These are phyloP conservation scores for Noctua janthe DNA, from an alignment of 2,888 invertebrate genomes.

Conservation along the genomic window DNA sequence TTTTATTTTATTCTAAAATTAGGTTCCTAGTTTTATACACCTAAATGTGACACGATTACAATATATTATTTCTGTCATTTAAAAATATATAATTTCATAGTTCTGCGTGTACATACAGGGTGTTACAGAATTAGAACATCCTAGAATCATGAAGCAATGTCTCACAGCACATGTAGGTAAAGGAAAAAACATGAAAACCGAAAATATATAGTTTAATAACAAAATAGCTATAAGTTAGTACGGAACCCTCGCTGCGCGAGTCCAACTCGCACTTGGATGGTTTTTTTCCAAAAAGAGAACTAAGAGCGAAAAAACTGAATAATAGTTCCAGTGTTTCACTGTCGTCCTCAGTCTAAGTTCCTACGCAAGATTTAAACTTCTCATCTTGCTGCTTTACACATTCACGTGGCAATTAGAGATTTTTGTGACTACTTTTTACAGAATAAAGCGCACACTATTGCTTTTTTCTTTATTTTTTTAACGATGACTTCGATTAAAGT, in stretches of 20 bases:
- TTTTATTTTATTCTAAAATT: background rate
- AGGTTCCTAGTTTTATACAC: background rate
- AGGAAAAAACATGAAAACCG: too few species aligned
- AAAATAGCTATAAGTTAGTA: too few species aligned
- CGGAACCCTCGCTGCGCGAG: too few species aligned
- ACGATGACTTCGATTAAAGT: background rate
- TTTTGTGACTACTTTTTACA: slow-evolving; percentile 18
- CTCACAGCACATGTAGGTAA: too few species aligned
- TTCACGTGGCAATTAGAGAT: background rate
- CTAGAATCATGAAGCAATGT: too few species aligned
- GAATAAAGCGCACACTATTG: background rate
- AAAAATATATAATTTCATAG: too few species aligned
- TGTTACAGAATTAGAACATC: too few species aligned
- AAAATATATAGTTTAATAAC: too few species aligned
- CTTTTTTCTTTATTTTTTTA: background rate
- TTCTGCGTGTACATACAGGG: too few species aligned
- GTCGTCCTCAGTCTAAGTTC: background rate
- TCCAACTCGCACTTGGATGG: too few species aligned
- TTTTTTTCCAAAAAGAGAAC: too few species aligned
- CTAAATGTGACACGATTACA: background rate
- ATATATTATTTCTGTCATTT: background rate
- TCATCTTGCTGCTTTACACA: slow-evolving; percentile 8
- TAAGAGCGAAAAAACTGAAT: background rate
- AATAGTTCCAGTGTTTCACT: background rate
- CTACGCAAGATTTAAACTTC: background rate